Percentiles rank a stretch among this genome's conserved stretches.
These are phyloP conservation scores for Phengaris alcon DNA, from an alignment of 2,888 invertebrate genomes.

Conservation along the genomic window DNA sequence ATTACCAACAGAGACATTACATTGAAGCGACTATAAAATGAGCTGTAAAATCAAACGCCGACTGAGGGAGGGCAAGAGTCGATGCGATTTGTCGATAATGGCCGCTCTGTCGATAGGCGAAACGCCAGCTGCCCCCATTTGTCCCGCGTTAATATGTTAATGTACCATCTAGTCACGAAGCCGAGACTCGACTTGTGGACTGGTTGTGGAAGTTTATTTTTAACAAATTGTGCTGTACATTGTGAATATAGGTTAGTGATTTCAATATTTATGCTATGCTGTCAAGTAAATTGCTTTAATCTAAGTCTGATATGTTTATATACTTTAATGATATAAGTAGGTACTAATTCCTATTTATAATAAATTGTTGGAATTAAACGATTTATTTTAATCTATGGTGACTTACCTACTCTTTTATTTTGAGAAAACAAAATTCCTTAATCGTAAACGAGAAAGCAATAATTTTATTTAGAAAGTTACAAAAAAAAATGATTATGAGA, in stretches of 20 bases:
- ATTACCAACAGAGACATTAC: slow-evolving; percentile 41
- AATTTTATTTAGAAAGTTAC: too few relatives aligned
- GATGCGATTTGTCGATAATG: slow-evolving; percentile 44
- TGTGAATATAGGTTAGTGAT: not conserved
- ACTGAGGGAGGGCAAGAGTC: slow-evolving; percentile 38
- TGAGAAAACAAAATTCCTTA: too few relatives aligned
- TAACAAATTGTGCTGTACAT: slow-evolving; percentile 41
- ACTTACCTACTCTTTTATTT: too few relatives aligned
- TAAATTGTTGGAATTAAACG: not conserved
- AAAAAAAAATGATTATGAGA: not conserved
- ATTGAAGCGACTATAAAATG: slow-evolving; percentile 51
- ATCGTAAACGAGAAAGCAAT: too few relatives aligned
- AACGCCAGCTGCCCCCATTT: slow-evolving; percentile 47
- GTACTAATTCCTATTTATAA: not conserved
- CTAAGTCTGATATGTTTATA: not conserved
- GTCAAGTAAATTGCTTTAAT: not conserved
- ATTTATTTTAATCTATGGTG: too few relatives aligned
- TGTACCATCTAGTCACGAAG: slow-evolving; percentile 48
- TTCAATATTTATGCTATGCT: not conserved
- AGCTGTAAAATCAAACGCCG: slow-evolving; percentile 49
- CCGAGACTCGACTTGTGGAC: slow-evolving; percentile 35
- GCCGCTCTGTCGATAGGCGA: slow-evolving; percentile 44
- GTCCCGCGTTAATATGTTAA: slow-evolving; percentile 58
- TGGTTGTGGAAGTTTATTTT: slow-evolving; percentile 44
- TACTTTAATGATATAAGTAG: not conserved